Evolutionary conservation across 2,797 vertebrate species (phyloP), one percentile per base, ranked within the genome.

Genomic region (Coregonus ussuriensis): DNA sequence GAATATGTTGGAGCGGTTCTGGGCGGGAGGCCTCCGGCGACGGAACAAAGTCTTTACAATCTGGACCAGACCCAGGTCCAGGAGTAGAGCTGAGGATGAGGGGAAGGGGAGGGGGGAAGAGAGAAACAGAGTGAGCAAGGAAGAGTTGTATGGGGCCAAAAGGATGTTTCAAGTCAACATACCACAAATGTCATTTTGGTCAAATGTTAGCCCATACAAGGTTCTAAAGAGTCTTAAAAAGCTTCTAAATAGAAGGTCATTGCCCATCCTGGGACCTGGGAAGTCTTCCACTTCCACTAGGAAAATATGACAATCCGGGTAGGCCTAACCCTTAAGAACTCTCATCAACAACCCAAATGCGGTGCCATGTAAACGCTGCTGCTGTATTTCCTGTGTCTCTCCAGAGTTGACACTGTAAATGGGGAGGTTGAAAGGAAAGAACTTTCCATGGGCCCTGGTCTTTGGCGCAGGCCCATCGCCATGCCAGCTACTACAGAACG

Each of bases 1-100:
- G 54, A 98, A 94, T 95, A 98, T 95, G 89, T 98, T 97, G 73
- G 96, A 96, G 83, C 95, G 95, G 90, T 96, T 97, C 91, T 97
- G 95, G 0, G 92, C 82, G 9, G 41, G 41, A 0, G 96, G 97
- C 6, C 93, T 93, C 0, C 92, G 95, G 68, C 96, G 93, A 81
- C 88, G 94, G 75, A 98, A 95, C 4, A 96, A 72, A 29, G 93
- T 95, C 90, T 97, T 98, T 79, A 97, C 93, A 33, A 91, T 78
- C 0, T 94, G 88, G 81, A 98, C 97, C 85, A 97, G 82, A 83
- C 95, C 77, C 25, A 97, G 82, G 86, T 98, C 97, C 91, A 98
- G 77, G 75, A 97, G 80, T 83, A 98, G 77, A 0, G 97, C 96
- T 97, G 91, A 18, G 81, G 41, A 47, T 47, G 52, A 74, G 75